A percentile compares a stretch with the other conserved stretches of the same genome.
phyloP scores from a whole-genome alignment of 1,140 invertebrate genomes.

The Pristionchus pacificus region DNA sequence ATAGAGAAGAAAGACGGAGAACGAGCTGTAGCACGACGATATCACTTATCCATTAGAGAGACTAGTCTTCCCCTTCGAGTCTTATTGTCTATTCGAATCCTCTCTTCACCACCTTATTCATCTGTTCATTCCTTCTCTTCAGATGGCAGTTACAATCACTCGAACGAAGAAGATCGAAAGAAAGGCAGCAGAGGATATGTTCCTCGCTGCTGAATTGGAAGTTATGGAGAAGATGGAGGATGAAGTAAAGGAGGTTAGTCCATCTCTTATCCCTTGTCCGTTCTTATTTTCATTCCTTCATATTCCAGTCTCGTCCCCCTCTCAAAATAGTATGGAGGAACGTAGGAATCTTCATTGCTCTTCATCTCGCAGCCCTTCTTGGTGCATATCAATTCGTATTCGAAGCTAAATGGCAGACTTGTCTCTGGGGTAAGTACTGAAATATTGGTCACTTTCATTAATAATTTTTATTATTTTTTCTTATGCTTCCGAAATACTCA shows the following conservation, averaged over 20 bases:
- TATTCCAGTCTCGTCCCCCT: no score
- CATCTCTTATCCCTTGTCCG: no score
- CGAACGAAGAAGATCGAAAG: neutral
- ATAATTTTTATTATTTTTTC: neutral
- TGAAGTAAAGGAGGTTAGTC: neutral
- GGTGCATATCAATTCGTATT: slow-evolving; percentile 76
- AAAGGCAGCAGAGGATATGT: neutral
- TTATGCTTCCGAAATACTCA: neutral
- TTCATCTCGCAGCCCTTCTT: slow-evolving; percentile 80
- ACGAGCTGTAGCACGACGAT: no score
- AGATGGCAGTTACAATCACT: neutral
- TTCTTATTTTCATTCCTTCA: no score
- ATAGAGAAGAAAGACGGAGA: no score
- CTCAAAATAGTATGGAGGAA: slow-evolving; percentile 87
- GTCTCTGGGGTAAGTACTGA: slow-evolving; percentile 42
- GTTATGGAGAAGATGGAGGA: neutral
- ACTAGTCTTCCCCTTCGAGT: no score
- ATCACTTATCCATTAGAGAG: no score
- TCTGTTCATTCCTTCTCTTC: no score
- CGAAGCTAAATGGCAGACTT: slow-evolving; percentile 68
- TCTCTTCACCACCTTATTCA: no score
- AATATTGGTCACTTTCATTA: neutral
- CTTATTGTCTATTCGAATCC: no score
- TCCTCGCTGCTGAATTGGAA: neutral
- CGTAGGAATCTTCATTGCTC: slow-evolving; percentile 74